Conservation (phyloP, 2,113 vertebrate genomes). For the Stictonetta naevosa region DNA sequence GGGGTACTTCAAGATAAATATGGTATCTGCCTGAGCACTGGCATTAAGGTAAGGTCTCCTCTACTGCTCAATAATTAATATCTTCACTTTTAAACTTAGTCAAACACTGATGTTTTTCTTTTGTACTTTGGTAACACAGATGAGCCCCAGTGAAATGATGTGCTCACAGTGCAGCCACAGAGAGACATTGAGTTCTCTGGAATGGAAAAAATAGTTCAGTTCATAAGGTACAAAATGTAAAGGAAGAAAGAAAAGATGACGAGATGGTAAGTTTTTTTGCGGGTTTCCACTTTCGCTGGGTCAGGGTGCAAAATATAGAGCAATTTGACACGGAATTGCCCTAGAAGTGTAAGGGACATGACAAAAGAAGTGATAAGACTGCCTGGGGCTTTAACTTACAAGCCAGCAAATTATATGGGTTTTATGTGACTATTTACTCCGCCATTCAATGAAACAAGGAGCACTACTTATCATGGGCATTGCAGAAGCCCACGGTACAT, state of each 20-base stretch:
- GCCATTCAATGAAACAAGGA: slow-evolving; percentile 58
- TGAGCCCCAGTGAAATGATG: not conserved
- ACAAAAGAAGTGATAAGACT: slow-evolving; percentile 66
- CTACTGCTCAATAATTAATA: slow-evolving; percentile 52
- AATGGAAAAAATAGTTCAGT: not conserved
- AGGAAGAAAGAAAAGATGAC: not conserved
- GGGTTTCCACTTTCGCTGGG: slow-evolving; percentile 21
- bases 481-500: slow-evolving; percentile 31
- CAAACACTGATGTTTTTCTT: not conserved
- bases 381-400: slow-evolving; percentile 73
- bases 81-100: slow-evolving; percentile 52
- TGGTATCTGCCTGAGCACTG: slow-evolving; percentile 56
- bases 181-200: not conserved
- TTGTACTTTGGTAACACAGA: not conserved
- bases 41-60: slow-evolving; percentile 30
- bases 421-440: slow-evolving; percentile 72
- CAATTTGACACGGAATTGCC: slow-evolving; percentile 62
- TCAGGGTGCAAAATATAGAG: slow-evolving; percentile 37
- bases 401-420: slow-evolving; percentile 67
- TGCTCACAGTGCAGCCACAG: not conserved
- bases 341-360: slow-evolving; percentile 56
- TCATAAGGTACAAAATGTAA: not conserved
- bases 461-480: slow-evolving; percentile 12
- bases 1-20: slow-evolving; percentile 72
- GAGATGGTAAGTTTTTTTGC: not conserved